These are phyloP conservation scores for Macrotus californicus DNA, from an alignment of 2,113 vertebrate genomes.

Conservation along the genomic window DNA sequence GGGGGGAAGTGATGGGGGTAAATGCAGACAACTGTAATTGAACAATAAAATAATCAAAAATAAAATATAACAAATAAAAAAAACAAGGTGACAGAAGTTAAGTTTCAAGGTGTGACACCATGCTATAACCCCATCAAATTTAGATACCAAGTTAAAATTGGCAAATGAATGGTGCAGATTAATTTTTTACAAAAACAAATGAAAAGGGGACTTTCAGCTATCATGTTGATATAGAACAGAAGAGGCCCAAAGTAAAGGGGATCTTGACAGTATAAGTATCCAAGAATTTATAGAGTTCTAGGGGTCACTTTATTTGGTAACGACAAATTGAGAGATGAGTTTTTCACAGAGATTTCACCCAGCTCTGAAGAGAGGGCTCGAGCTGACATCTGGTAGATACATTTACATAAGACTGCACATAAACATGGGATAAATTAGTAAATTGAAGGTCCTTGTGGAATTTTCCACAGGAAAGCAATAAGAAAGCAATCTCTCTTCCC, in stretches of 20 bases:
- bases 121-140: background rate
- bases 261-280: background rate
- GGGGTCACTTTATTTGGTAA: background rate
- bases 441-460: background rate
- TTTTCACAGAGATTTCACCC: constrained; percentile 5
- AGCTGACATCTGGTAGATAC: background rate
- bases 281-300: background rate
- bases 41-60: too few species aligned
- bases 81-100: background rate
- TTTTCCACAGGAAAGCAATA: constrained; percentile 33
- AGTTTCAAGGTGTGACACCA: background rate
- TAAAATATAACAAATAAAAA: background rate
- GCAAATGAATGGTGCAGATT: background rate
- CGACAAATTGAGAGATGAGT: background rate
- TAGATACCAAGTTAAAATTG: background rate
- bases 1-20: too few species aligned
- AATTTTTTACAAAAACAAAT: background rate
- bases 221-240: background rate
- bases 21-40: too few species aligned
- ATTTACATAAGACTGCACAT: background rate
- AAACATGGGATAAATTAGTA: background rate
- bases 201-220: background rate
- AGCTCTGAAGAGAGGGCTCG: background rate
- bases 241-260: background rate
- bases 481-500: background rate